Percentiles rank a stretch among this genome's conserved stretches.
These are phyloP conservation scores for Petrosia ficiformis DNA, from an alignment of 37 sponge, comb jelly and placozoan species.

Conservation along the genomic window DNA sequence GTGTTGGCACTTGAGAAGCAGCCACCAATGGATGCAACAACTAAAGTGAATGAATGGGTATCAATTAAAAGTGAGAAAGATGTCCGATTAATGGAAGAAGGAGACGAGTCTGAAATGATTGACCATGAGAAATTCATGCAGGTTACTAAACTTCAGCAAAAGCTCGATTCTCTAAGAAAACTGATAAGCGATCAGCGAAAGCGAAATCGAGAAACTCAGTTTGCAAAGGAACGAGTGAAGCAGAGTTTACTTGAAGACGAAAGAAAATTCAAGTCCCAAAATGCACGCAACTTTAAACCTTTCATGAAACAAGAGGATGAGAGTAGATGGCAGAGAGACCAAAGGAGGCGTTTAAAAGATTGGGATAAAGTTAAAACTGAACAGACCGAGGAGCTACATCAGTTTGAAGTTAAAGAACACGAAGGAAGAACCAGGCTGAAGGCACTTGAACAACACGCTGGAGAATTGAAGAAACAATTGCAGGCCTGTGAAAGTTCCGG, in stretches of 20 bases:
- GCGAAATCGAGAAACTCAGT: constrained; percentile 30
- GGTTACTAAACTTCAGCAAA: constrained; percentile 2
- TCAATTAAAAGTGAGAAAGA: neutral
- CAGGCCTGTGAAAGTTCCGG: neutral
- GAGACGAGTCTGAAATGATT: neutral
- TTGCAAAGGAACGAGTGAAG: constrained; percentile 29
- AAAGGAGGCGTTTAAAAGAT: constrained; percentile 28
- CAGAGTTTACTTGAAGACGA: constrained; percentile 25
- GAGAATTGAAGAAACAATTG: constrained; percentile 25
- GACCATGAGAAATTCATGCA: neutral
- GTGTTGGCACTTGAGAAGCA: neutral
- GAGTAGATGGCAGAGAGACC: constrained; percentile 20
- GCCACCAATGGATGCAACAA: neutral
- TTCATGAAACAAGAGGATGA: constrained; percentile 6
- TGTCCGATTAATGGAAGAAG: neutral
- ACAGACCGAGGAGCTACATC: constrained; percentile 12
- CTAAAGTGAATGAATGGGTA: neutral
- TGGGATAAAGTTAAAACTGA: constrained; percentile 24
- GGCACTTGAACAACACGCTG: constrained; percentile 29
- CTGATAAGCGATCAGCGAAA: constrained; percentile 31
- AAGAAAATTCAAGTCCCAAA: constrained; percentile 11
- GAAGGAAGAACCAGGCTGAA: constrained; percentile 21
- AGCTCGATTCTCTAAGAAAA: constrained; percentile 20
- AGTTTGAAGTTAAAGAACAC: constrained; percentile 25
- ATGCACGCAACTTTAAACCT: neutral